Evolutionary conservation across 2,888 invertebrate genomes (phyloP).

Genomic region (Falcaria lacertinaria): DNA sequence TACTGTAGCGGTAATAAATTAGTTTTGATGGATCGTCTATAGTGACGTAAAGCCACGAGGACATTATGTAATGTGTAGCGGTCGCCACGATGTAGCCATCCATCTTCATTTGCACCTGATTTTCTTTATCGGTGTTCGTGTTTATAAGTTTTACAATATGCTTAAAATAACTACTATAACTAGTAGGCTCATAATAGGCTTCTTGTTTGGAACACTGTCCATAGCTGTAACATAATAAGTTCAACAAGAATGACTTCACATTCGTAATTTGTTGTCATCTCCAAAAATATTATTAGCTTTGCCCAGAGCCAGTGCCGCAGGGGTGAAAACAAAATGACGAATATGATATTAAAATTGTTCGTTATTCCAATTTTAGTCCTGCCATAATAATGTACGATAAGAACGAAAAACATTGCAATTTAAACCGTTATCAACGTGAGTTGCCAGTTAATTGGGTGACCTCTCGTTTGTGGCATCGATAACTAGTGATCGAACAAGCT

Average conservation of each 20-base stretch:
- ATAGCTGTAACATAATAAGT: not conserved
- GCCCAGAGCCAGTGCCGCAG: not conserved
- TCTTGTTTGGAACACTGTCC: too few relatives aligned
- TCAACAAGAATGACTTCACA: not conserved
- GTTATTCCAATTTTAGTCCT: not conserved
- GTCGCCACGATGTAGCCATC: not conserved
- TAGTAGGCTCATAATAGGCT: too few relatives aligned
- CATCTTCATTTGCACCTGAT: too few relatives aligned
- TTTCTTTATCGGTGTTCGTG: too few relatives aligned
- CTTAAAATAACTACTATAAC: too few relatives aligned
- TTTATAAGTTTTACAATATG: too few relatives aligned
- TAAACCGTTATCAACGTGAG: conserved; percentile 4
- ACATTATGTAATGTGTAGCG: conserved; percentile 1
- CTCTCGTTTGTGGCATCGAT: conserved; percentile 19
- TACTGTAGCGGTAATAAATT: conserved; percentile 12
- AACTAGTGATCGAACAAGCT: conserved; percentile 11
- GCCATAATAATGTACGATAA: conserved; percentile 17
- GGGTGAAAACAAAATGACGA: too few relatives aligned
- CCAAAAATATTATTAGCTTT: not conserved
- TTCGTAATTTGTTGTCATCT: not conserved
- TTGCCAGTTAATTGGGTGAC: conserved; percentile 34
- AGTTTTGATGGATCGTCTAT: conserved; percentile 16
- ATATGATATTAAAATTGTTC: not conserved
- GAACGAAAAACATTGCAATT: conserved; percentile 26
- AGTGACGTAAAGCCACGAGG: conserved; percentile 18